Evolutionary conservation across 2,113 vertebrate genomes (phyloP).

Genomic region (Ranitomeya variabilis): DNA sequence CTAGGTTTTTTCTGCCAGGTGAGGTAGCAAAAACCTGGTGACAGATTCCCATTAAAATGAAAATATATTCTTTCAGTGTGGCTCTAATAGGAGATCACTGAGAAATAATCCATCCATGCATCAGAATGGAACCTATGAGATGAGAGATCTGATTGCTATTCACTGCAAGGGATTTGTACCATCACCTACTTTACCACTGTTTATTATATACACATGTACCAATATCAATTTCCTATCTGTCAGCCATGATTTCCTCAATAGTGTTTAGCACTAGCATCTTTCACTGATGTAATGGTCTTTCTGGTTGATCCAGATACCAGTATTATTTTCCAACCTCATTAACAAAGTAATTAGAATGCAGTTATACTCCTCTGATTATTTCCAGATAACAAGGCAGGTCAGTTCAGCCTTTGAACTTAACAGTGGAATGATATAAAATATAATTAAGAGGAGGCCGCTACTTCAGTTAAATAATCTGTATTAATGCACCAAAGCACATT

Average conservation of each 20-base stretch:
- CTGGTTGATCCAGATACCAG: neutral
- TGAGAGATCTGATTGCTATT: too few species aligned
- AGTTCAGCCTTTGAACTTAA: neutral
- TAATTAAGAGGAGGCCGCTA: neutral
- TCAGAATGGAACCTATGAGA: too few species aligned
- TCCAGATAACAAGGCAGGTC: slow-evolving; percentile 9
- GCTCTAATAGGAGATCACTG: too few species aligned
- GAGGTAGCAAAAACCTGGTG: too few species aligned
- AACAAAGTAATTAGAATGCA: slow-evolving; percentile 7
- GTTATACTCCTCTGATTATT: slow-evolving; percentile 9
- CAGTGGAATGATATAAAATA: neutral
- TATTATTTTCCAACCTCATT: neutral
- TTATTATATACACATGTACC: neutral
- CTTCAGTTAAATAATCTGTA: neutral
- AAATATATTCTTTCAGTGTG: too few species aligned
- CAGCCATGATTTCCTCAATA: neutral
- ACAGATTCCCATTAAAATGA: too few species aligned
- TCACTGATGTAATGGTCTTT: neutral
- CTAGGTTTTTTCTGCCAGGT: too few species aligned
- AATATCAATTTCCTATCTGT: neutral
- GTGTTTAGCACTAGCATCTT: neutral
- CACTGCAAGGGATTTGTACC: neutral
- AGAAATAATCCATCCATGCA: too few species aligned
- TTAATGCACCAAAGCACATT: neutral
- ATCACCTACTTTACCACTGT: neutral